phyloP scores from a whole-genome alignment of 2,888 invertebrate genomes.

The Drosophila multiciliata region DNA sequence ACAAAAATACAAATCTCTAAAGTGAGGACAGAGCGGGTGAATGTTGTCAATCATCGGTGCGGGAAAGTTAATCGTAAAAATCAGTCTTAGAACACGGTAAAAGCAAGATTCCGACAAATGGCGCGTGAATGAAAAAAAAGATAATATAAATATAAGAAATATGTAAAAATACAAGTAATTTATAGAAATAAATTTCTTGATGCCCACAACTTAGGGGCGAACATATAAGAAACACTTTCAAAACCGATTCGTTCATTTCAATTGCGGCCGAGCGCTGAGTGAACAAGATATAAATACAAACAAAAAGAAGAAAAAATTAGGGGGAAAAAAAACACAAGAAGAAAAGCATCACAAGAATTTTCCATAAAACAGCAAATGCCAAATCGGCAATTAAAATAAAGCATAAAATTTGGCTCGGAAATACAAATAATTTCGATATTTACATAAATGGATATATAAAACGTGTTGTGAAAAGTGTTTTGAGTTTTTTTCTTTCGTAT shows the following conservation, averaged over 20 bases:
- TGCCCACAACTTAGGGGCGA: slow-evolving; percentile 7
- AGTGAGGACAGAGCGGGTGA: slow-evolving; percentile 30
- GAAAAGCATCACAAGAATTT: slow-evolving; percentile 35
- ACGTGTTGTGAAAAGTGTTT: slow-evolving; percentile 21
- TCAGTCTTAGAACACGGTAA: slow-evolving; percentile 11
- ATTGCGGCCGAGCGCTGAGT: slow-evolving; percentile 51
- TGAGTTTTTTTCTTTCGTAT: slow-evolving; percentile 14
- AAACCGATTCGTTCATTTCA: slow-evolving; percentile 49
- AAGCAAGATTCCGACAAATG: slow-evolving; percentile 31
- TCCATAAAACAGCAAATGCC: slow-evolving; percentile 54
- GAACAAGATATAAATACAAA: slow-evolving; percentile 58
- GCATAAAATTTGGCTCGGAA: slow-evolving; percentile 5
- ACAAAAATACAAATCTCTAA: slow-evolving; percentile 16
- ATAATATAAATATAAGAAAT: slow-evolving; percentile 30
- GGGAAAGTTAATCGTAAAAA: slow-evolving; percentile 18
- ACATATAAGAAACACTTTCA: slow-evolving; percentile 35
- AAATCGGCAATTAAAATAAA: slow-evolving; percentile 45
- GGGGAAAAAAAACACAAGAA: background rate
- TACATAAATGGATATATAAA: slow-evolving; percentile 7
- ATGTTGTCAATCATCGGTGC: slow-evolving; percentile 31
- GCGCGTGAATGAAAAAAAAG: slow-evolving; percentile 18
- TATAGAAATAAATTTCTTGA: slow-evolving; percentile 41
- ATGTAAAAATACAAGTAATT: slow-evolving; percentile 55
- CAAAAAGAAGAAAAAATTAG: slow-evolving; percentile 14
- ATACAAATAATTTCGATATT: slow-evolving; percentile 10